Evolutionary conservation across 2,888 invertebrate species (phyloP).

Genomic region (Carterocephalus palaemon): DNA sequence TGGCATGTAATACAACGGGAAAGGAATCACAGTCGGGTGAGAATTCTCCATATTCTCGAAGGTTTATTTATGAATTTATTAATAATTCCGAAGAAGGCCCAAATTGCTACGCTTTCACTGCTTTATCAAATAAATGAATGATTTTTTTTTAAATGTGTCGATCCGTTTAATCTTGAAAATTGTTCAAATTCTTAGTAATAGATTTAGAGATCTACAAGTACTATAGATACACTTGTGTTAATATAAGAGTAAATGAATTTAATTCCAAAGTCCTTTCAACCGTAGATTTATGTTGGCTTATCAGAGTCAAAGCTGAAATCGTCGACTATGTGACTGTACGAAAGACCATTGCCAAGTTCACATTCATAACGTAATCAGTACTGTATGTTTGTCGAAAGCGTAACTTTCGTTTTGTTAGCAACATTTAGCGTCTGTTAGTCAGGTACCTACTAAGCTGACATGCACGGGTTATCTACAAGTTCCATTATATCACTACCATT

Average conservation of each 20-base stretch:
- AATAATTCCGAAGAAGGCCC: too few species aligned
- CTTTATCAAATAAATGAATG: too few species aligned
- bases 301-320: conserved; percentile 8
- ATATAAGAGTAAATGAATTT: conserved; percentile 6
- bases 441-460: neutral
- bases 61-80: too few species aligned
- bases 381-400: conserved; percentile 11
- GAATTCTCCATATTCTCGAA: too few species aligned
- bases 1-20: too few species aligned
- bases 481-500: conserved; percentile 12
- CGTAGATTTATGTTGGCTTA: conserved; percentile 6
- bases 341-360: conserved; percentile 13
- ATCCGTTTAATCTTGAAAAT: too few species aligned
- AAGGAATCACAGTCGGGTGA: too few species aligned
- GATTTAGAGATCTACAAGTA: too few species aligned
- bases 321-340: conserved; percentile 6
- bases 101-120: too few species aligned
- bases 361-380: conserved; percentile 11
- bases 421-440: conserved; percentile 13
- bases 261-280: conserved; percentile 1
- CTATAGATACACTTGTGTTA: too few species aligned
- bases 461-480: neutral
- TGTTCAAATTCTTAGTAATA: too few species aligned
- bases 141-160: too few species aligned
- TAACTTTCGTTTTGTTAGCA: conserved; percentile 22